Evolutionary conservation across 2,888 invertebrate species (phyloP).

Genomic region (Dicycla oo): DNA sequence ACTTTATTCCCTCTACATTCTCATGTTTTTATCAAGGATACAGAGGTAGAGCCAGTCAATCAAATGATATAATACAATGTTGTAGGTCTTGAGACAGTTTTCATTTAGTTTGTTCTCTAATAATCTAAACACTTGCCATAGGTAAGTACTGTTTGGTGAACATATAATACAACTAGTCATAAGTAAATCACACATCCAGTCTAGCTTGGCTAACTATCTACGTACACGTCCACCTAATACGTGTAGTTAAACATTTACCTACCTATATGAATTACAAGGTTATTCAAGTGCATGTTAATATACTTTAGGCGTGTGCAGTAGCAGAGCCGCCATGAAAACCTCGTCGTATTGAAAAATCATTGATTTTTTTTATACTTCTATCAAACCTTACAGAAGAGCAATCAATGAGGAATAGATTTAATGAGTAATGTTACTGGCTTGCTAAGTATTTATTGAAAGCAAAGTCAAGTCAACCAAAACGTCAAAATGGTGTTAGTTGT

Average conservation of each 20-base stretch:
- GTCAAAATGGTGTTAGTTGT: slow-evolving; percentile 90
- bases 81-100: background rate
- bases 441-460: slow-evolving; percentile 72
- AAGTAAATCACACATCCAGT: slow-evolving; percentile 8
- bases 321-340: slow-evolving; percentile 20
- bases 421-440: slow-evolving; percentile 79
- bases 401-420: slow-evolving; percentile 58
- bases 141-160: background rate
- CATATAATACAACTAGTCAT: background rate
- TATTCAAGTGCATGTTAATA: slow-evolving; percentile 34
- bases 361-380: slow-evolving; percentile 61
- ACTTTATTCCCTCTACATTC: background rate
- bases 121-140: background rate
- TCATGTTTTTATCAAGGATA: background rate
- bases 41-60: background rate
- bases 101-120: background rate
- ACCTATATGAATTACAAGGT: slow-evolving; percentile 44
- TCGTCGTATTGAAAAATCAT: slow-evolving; percentile 55
- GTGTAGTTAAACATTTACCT: slow-evolving; percentile 8
- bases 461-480: slow-evolving; percentile 78
- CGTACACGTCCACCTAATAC: background rate
- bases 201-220: slow-evolving; percentile 14
- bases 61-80: background rate
- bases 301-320: slow-evolving; percentile 27
- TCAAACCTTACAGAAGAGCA: slow-evolving; percentile 36